Evolutionary conservation across 2,888 invertebrate species (phyloP).

Genomic region (Callyntrura guangdongensis): DNA sequence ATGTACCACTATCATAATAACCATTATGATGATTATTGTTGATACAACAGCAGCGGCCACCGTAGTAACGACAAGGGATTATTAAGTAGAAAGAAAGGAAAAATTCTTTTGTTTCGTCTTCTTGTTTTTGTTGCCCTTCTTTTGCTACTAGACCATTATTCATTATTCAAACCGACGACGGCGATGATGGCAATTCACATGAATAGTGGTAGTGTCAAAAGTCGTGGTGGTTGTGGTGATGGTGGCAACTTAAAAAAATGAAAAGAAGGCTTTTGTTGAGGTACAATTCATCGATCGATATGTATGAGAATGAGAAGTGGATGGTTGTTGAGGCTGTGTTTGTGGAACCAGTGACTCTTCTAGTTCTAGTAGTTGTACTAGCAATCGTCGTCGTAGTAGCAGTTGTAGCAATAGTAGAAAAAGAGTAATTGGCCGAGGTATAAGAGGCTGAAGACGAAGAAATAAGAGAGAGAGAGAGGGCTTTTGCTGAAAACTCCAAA

Average conservation of each 20-base stretch:
- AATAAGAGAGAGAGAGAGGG: conserved; percentile 58
- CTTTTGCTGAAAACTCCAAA: conserved; percentile 72
- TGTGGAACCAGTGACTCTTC: conserved; percentile 66
- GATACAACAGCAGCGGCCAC: conserved; percentile 4
- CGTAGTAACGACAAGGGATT: conserved; percentile 15
- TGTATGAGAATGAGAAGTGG: conserved; percentile 78
- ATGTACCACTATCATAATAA: conserved; percentile 46
- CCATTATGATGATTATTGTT: conserved; percentile 64
- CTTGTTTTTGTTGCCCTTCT: not conserved
- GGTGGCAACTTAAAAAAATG: conserved; percentile 65
- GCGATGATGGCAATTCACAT: conserved; percentile 38
- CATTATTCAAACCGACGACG: conserved; percentile 20
- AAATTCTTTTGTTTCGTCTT: conserved; percentile 43
- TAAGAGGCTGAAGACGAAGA: conserved; percentile 35
- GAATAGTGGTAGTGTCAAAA: conserved; percentile 72
- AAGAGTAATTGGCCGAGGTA: conserved; percentile 77
- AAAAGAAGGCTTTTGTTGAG: conserved; percentile 68
- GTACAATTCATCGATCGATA: conserved; percentile 78
- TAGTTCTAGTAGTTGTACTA: conserved; percentile 49
- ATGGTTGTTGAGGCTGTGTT: conserved; percentile 73
- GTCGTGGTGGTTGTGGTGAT: conserved; percentile 61
- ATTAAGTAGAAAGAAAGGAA: conserved; percentile 14
- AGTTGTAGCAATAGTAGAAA: conserved; percentile 35
- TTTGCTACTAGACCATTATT: conserved; percentile 18
- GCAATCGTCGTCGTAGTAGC: conserved; percentile 26